Conservation (phyloP, 2,888 invertebrate species). For the Machimus atricapillus region DNA sequence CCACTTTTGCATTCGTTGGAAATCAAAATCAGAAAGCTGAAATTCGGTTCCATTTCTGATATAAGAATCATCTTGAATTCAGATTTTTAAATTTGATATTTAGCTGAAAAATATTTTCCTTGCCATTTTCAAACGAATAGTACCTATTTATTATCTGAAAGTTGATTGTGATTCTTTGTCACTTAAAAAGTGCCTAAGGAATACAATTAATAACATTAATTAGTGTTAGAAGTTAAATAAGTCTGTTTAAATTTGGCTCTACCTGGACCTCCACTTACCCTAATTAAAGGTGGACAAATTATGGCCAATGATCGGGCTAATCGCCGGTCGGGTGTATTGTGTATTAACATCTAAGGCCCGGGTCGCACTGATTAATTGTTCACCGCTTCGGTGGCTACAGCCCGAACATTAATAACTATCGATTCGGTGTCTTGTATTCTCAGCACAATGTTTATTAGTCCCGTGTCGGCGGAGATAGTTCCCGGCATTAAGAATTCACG, state of each 20-base stretch:
- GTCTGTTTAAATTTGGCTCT: background rate
- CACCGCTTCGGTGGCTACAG: background rate
- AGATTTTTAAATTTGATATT: too few species aligned
- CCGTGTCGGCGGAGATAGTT: background rate
- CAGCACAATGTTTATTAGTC: background rate
- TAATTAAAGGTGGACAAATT: background rate
- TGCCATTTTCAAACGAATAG: too few species aligned
- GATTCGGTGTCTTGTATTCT: background rate
- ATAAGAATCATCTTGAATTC: too few species aligned
- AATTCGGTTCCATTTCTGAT: too few species aligned
- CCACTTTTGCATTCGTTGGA: too few species aligned
- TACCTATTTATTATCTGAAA: background rate
- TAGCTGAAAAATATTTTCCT: too few species aligned
- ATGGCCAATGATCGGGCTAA: background rate
- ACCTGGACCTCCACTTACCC: background rate
- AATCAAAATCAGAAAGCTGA: too few species aligned
- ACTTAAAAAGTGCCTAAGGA: background rate
- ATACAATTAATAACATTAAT: background rate
- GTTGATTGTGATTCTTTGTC: background rate
- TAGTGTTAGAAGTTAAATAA: background rate
- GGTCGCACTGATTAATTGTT: background rate
- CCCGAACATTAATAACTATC: slow-evolving; percentile 1
- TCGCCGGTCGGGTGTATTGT: background rate
- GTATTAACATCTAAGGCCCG: background rate
- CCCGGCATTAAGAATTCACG: background rate